Conservation (phyloP, 2,113 vertebrate species). For the Coptodon bakossiorum region DNA sequence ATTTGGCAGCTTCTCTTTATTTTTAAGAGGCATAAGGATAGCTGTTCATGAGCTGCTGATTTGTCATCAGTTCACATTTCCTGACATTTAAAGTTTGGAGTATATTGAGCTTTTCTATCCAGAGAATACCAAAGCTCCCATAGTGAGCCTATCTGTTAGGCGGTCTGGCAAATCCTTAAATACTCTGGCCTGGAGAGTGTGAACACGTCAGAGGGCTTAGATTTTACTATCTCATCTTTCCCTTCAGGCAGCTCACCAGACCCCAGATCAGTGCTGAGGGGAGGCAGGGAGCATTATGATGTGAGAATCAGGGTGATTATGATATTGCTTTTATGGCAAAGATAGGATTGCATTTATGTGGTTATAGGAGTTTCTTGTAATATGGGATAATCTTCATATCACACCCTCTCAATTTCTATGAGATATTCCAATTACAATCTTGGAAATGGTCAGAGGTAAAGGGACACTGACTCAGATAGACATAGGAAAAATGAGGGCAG, state of each 20-base stretch:
- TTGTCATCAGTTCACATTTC: background rate
- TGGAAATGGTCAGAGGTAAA: background rate
- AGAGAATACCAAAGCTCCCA: background rate
- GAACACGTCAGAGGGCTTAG: constrained; percentile 33
- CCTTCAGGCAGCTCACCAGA: background rate
- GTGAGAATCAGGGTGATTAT: background rate
- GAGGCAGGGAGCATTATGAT: background rate
- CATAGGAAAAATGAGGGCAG: background rate
- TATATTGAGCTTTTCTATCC: background rate
- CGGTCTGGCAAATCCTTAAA: constrained; percentile 3
- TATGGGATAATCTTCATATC: background rate
- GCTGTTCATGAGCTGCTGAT: background rate
- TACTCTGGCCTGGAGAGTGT: constrained; percentile 6
- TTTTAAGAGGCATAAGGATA: background rate
- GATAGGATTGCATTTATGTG: background rate
- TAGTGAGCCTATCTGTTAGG: background rate
- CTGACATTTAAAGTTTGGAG: background rate
- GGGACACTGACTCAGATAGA: background rate
- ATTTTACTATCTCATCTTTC: constrained; percentile 22
- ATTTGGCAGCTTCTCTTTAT: background rate
- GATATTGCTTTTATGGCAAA: background rate
- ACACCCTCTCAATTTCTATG: background rate
- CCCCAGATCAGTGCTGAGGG: background rate
- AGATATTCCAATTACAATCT: background rate
- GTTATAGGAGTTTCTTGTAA: background rate